Conservation (phyloP, 2,888 invertebrate genomes). For the Hetaerina titia region DNA sequence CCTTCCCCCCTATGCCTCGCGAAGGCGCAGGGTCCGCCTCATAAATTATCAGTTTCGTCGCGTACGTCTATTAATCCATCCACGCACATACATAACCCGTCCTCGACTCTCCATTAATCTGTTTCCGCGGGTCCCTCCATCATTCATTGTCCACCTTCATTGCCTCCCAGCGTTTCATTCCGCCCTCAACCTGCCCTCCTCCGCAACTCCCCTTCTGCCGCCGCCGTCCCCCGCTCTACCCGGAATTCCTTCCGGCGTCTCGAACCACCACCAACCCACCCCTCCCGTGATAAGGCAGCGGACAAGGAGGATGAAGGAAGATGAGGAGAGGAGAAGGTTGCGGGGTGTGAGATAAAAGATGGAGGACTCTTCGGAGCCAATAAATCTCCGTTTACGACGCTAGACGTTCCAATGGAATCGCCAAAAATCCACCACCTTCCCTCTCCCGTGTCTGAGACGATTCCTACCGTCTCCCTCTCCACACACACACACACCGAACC, state of each 20-base stretch:
- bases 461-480: not conserved
- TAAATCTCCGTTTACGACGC: slow-evolving; percentile 62
- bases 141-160: not conserved
- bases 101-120: not conserved
- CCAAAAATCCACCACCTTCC: not conserved
- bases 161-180: not conserved
- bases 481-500: not conserved
- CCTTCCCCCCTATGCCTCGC: too few species aligned
- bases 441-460: not conserved
- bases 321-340: not conserved
- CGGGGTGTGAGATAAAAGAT: not conserved
- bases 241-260: not conserved
- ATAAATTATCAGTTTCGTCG: not conserved
- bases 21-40: not conserved
- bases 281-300: not conserved
- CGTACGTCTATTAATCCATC: slow-evolving; percentile 20
- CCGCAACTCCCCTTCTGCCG: not conserved
- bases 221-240: not conserved
- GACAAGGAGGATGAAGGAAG: not conserved
- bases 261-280: too few species aligned
- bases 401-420: slow-evolving; percentile 41
- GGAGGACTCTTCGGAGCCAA: slow-evolving; percentile 39
- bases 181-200: not conserved
- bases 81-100: not conserved
- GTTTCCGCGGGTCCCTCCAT: not conserved